These are phyloP conservation scores for Mastigias papua DNA, from an alignment of 30 jellyfish, hydroid and myxozoan genomes.

Conservation along the genomic window DNA sequence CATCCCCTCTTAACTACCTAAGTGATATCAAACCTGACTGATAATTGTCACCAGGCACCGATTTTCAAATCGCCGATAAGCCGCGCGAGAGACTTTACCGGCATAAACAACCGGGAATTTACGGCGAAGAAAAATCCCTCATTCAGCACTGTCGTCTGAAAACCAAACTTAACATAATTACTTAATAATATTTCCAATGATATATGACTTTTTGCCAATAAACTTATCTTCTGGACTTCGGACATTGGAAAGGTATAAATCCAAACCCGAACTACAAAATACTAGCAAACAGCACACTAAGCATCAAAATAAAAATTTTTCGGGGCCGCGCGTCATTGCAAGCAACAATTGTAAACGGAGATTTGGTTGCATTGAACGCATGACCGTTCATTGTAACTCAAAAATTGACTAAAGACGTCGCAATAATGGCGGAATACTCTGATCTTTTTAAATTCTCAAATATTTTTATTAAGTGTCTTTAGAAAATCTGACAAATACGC, in stretches of 20 bases:
- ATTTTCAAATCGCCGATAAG: no score
- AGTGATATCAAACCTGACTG: no score
- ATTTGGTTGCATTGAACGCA: background rate
- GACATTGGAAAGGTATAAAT: background rate
- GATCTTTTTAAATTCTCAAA: conserved; percentile 47
- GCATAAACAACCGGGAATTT: no score
- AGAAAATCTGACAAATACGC: conserved; percentile 28
- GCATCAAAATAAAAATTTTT: background rate
- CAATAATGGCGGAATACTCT: conserved; percentile 31
- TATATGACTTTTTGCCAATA: no score
- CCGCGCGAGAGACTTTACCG: no score
- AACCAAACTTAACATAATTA: no score
- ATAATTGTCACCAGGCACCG: no score
- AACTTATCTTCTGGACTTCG: background rate
- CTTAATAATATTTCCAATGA: no score
- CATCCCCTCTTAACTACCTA: no score
- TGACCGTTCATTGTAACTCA: conserved; percentile 4
- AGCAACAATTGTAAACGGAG: background rate
- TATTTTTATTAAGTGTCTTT: conserved; percentile 33
- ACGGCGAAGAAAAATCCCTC: no score
- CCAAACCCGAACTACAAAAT: background rate
- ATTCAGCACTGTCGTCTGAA: no score
- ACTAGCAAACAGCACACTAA: background rate
- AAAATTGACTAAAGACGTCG: conserved; percentile 32
- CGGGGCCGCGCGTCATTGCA: conserved; percentile 2